A percentile compares a stretch with the other conserved stretches of the same genome.
Evolutionary conservation across 2,797 vertebrate species (phyloP).

Genomic region (Cetoscarus ocellatus): DNA sequence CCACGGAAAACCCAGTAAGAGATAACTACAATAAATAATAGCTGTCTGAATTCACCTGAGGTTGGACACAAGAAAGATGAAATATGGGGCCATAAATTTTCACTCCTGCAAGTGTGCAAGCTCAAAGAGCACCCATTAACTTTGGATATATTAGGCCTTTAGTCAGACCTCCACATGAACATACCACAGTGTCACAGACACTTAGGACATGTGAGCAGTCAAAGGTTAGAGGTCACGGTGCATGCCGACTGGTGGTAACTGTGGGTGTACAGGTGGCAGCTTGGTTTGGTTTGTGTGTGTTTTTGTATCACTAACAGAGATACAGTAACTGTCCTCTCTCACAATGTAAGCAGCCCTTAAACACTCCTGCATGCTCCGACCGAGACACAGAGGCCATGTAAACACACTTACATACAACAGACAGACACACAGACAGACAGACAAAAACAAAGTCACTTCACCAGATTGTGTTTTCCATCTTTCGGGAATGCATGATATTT

Average conservation of each 20-base stretch:
- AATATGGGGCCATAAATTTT: conserved; percentile 18
- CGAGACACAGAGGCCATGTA: conserved; percentile 6
- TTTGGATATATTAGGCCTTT: conserved; percentile 67
- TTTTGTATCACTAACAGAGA: conserved; percentile 63
- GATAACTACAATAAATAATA: conserved; percentile 28
- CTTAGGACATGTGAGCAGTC: conserved; percentile 76
- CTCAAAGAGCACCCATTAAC: conserved; percentile 45
- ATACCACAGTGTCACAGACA: conserved; percentile 69
- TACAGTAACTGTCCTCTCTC: conserved; percentile 56
- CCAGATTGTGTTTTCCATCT: neutral
- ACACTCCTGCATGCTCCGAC: conserved; percentile 50
- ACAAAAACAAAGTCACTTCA: conserved; percentile 1
- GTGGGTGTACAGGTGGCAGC: conserved; percentile 63
- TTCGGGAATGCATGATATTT: neutral
- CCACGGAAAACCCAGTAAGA: conserved; percentile 50
- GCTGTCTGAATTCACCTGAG: conserved; percentile 3
- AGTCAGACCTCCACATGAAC: conserved; percentile 48
- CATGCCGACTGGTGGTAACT: conserved; percentile 71
- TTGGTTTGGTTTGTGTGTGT: conserved; percentile 20
- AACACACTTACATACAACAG: no score
- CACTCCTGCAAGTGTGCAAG: conserved; percentile 23
- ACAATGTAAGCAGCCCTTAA: conserved; percentile 77
- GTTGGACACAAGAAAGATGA: conserved; percentile 21
- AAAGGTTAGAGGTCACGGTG: conserved; percentile 78
- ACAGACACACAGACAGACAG: conserved; percentile 2